Percentiles rank a stretch among this genome's conserved stretches.
Evolutionary conservation across 2,888 invertebrate species (phyloP).

Genomic region (Megamerina dolium): DNA sequence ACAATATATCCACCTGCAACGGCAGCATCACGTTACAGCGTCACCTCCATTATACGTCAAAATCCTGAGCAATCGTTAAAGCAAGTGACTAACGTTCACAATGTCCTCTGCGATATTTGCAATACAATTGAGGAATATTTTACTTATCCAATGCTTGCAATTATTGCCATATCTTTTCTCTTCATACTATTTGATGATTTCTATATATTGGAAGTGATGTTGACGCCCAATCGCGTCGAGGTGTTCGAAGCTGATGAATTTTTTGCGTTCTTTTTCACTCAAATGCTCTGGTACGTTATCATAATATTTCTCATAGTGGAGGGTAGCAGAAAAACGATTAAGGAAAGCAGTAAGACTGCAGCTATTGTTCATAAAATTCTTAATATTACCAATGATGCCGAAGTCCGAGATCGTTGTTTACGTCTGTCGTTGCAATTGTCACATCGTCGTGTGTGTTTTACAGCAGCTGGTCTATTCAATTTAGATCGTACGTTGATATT

Average conservation of each 20-base stretch:
- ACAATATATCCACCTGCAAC: constrained; percentile 19
- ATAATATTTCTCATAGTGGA: constrained; percentile 43
- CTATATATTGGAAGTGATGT: constrained; percentile 40
- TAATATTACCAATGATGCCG: constrained; percentile 39
- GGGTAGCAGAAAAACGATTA: constrained; percentile 37
- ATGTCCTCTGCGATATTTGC: constrained; percentile 43
- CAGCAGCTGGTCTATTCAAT: constrained; percentile 47
- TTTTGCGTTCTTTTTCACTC: constrained; percentile 42
- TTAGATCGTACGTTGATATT: constrained; percentile 48
- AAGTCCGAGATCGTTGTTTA: constrained; percentile 36
- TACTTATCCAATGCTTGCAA: constrained; percentile 40
- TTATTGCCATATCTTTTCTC: constrained; percentile 42
- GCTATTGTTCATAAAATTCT: constrained; percentile 43
- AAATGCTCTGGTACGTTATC: constrained; percentile 42
- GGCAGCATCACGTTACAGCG: constrained; percentile 28
- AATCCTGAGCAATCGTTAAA: constrained; percentile 38
- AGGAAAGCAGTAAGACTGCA: constrained; percentile 35
- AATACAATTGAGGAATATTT: constrained; percentile 44
- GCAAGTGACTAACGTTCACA: constrained; percentile 41
- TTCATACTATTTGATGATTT: constrained; percentile 46
- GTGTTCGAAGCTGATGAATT: constrained; percentile 41
- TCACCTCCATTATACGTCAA: constrained; percentile 39
- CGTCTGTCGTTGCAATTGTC: constrained; percentile 43
- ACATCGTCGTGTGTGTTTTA: constrained; percentile 43
- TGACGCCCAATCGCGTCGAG: constrained; percentile 38